Evolutionary conservation across 2,113 vertebrate species (phyloP).

Genomic region (Pangasianodon hypophthalmus): DNA sequence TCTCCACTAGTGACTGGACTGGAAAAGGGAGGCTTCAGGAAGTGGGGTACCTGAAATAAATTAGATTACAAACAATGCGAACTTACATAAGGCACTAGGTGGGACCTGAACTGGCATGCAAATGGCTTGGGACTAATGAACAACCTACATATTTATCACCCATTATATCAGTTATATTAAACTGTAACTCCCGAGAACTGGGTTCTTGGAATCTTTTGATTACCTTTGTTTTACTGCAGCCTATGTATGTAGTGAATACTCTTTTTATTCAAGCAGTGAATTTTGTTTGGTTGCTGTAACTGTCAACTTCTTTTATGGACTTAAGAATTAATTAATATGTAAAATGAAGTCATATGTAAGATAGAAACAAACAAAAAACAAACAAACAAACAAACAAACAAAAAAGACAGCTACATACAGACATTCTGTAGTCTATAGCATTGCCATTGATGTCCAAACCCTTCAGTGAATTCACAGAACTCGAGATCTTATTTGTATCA

Average conservation of each 20-base stretch:
- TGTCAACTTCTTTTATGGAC: background rate
- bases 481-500: background rate
- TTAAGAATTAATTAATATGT: background rate
- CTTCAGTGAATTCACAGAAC: background rate
- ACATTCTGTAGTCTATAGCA: background rate
- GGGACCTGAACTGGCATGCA: background rate
- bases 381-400: background rate
- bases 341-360: background rate
- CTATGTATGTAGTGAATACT: background rate
- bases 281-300: background rate
- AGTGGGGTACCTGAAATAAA: background rate
- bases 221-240: background rate
- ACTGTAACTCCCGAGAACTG: background rate
- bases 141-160: background rate
- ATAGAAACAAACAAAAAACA: background rate
- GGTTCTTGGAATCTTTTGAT: background rate
- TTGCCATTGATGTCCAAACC: background rate
- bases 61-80: background rate
- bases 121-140: background rate
- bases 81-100: background rate
- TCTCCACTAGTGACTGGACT: background rate
- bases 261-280: background rate
- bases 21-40: background rate
- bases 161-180: background rate
- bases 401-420: background rate